These are phyloP conservation scores for Rhabdophis nuchalis DNA, from an alignment of 2,797 vertebrate species.

Conservation along the genomic window DNA sequence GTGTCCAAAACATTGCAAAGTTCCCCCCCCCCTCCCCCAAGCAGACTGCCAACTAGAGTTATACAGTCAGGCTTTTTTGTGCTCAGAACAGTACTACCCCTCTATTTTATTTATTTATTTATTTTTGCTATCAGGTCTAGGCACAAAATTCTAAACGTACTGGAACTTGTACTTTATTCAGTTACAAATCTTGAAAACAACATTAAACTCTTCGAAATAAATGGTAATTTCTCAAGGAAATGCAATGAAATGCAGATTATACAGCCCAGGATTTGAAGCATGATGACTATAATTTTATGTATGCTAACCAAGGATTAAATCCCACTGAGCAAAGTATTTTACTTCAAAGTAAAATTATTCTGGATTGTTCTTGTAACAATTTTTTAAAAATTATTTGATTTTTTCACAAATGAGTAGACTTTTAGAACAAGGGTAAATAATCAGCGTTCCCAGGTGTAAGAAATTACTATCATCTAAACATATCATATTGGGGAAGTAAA, in stretches of 20 bases:
- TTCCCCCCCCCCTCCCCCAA: background rate
- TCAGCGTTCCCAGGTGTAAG: background rate
- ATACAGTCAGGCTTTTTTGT: too few relatives aligned
- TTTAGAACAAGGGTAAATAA: background rate
- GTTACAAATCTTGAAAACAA: background rate
- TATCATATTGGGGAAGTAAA: background rate
- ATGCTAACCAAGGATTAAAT: background rate
- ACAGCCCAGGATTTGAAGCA: background rate
- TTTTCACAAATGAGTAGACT: background rate
- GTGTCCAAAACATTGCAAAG: background rate
- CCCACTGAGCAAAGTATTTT: background rate
- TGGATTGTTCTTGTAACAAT: background rate
- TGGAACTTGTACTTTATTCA: background rate
- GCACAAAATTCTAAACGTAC: background rate
- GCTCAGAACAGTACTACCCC: background rate
- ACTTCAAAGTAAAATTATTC: background rate
- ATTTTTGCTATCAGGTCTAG: background rate
- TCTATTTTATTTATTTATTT: too few relatives aligned
- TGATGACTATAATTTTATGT: background rate
- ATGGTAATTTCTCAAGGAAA: background rate
- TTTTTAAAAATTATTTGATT: background rate
- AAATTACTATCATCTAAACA: background rate
- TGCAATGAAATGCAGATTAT: conserved; percentile 35
- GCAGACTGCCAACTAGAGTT: too few relatives aligned
- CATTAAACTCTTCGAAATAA: background rate